These are phyloP conservation scores for Peromyscus nudipes DNA, from an alignment of 2,797 vertebrate species.

Conservation along the genomic window DNA sequence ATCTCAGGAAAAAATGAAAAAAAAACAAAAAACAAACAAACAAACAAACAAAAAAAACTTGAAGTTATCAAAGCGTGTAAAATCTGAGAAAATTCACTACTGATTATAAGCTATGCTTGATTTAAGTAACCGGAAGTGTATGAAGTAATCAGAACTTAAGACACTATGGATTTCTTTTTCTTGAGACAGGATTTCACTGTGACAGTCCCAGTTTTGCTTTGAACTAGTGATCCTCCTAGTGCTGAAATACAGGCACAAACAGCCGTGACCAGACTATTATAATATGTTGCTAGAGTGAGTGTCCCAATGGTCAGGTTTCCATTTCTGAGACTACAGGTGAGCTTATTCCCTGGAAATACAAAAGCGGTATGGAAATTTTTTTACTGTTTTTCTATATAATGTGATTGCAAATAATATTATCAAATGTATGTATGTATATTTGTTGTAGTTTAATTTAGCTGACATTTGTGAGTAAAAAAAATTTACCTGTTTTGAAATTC, in stretches of 20 bases:
- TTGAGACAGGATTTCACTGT: not conserved
- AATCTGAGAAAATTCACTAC: not conserved
- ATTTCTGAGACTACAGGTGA: slow-evolving; percentile 28
- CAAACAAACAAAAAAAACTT: not conserved
- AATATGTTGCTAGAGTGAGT: slow-evolving; percentile 15
- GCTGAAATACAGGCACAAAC: not conserved
- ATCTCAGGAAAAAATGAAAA: not conserved
- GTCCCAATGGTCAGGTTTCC: slow-evolving; percentile 22
- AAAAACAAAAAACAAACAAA: not conserved
- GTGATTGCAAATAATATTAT: not conserved
- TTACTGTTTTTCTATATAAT: not conserved
- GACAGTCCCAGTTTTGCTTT: not conserved
- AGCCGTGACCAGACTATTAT: not conserved
- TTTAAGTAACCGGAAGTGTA: slow-evolving; percentile 18
- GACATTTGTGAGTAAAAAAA: slow-evolving; percentile 27
- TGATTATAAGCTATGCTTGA: not conserved
- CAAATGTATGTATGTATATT: not conserved
- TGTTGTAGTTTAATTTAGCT: slow-evolving; percentile 54
- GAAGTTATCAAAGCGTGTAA: not conserved
- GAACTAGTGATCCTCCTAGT: not conserved
- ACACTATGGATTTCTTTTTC: slow-evolving; percentile 5
- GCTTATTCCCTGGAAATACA: not conserved
- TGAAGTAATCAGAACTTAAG: slow-evolving; percentile 51
- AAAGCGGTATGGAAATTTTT: slow-evolving; percentile 9
- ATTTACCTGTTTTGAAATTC: slow-evolving; percentile 22